phyloP scores from a whole-genome alignment of 2,113 vertebrate species.

The Peromyscus maniculatus region DNA sequence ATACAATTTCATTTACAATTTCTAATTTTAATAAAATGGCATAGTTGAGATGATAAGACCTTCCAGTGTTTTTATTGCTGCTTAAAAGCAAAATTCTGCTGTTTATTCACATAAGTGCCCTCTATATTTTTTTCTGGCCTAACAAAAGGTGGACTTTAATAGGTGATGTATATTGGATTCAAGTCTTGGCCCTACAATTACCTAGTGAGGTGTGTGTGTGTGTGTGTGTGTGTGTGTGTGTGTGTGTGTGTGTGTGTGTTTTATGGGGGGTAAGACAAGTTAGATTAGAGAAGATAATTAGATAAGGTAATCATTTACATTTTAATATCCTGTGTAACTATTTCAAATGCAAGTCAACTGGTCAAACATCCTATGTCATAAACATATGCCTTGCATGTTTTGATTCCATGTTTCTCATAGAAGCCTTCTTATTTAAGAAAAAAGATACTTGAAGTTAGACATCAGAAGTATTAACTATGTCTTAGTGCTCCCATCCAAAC shows the following conservation, averaged over 20 bases:
- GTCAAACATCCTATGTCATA: conserved; percentile 9
- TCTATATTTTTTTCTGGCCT: conserved; percentile 10
- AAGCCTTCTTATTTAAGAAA: conserved; percentile 40
- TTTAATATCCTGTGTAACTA: not conserved
- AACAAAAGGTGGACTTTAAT: not conserved
- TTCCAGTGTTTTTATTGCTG: not conserved
- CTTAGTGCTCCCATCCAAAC: not conserved
- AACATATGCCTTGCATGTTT: conserved; percentile 14
- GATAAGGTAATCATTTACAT: not conserved
- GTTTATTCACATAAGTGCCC: conserved; percentile 30
- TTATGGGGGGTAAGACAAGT: not conserved
- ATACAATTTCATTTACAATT: not conserved
- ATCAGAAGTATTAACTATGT: conserved; percentile 41
- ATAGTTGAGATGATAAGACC: not conserved
- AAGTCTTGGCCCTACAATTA: not conserved
- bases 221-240: not conserved
- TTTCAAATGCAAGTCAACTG: not conserved
- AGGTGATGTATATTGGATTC: conserved; percentile 41
- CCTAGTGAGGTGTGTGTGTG: not conserved
- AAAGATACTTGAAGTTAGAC: conserved; percentile 50
- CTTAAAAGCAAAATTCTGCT: conserved; percentile 32
- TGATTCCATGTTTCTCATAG: conserved; percentile 3
- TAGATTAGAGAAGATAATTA: conserved; percentile 10
- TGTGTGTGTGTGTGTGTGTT: not conserved
- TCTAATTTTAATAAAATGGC: conserved; percentile 32